Conservation (phyloP, 2,113 vertebrate species). For the Oreochromis aureus region DNA sequence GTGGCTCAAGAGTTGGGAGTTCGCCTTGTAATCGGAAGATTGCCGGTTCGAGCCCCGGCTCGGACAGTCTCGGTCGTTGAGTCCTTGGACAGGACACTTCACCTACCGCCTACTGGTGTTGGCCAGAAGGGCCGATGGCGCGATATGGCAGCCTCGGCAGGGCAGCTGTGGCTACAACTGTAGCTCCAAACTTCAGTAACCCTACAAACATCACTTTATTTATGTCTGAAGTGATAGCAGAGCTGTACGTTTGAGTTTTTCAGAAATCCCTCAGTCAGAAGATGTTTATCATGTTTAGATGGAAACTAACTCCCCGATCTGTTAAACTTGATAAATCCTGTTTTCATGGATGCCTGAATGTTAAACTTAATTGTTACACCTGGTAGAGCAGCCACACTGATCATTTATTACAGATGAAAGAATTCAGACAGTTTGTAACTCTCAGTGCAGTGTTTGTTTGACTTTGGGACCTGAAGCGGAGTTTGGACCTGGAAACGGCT, state of each 20-base stretch:
- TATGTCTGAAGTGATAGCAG: background rate
- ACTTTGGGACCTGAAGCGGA: background rate
- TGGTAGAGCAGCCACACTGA: no score
- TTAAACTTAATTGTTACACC: no score
- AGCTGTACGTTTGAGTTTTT: rapidly evolving
- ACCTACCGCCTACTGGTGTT: no score
- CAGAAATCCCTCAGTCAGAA: background rate
- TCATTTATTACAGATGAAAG: no score
- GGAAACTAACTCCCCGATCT: background rate
- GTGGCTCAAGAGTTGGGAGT: background rate
- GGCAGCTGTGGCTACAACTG: background rate
- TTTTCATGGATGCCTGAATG: no score
- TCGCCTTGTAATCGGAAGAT: no score
- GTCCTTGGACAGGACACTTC: no score
- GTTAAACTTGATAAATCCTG: no score
- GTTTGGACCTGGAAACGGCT: background rate
- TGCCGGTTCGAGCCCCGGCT: no score
- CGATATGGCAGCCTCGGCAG: no score
- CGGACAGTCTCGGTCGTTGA: no score
- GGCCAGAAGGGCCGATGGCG: no score
- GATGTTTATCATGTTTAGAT: background rate
- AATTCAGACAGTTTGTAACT: background rate
- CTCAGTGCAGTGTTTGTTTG: background rate
- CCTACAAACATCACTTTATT: rapidly evolving
- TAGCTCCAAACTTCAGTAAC: background rate